Conservation (phyloP, 2,113 vertebrate genomes). For the Rhinogobius similis region DNA sequence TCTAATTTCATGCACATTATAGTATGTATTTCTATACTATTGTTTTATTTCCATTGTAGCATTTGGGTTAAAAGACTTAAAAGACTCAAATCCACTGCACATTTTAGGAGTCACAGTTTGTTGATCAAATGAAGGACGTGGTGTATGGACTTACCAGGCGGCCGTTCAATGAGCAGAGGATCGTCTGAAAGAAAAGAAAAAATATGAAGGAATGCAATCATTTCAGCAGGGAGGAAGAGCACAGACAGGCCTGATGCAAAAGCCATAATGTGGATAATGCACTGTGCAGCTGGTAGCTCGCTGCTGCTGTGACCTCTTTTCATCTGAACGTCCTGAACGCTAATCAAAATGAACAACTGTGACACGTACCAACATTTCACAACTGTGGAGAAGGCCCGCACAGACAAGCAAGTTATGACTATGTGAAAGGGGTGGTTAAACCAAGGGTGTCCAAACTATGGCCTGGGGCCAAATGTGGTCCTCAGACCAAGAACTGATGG, state of each 20-base stretch:
- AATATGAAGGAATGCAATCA: conserved; percentile 23
- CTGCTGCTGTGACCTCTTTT: conserved; percentile 15
- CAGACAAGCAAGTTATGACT: neutral
- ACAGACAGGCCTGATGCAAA: conserved; percentile 38
- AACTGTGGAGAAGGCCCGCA: neutral
- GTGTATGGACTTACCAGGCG: conserved; percentile 85
- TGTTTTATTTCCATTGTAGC: neutral
- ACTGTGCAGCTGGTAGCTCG: conserved; percentile 28
- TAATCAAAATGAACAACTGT: conserved; percentile 1
- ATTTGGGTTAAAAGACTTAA: neutral
- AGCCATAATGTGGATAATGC: conserved; percentile 1
- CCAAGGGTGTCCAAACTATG: too few species aligned
- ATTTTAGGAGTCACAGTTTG: neutral
- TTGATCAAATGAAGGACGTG: conserved; percentile 10
- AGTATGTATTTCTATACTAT: neutral
- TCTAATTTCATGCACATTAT: neutral
- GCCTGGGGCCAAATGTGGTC: too few species aligned
- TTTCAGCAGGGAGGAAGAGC: conserved; percentile 31
- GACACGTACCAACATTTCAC: neutral
- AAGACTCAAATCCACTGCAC: too few species aligned
- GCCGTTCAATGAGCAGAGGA: conserved; percentile 87
- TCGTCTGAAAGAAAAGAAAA: conserved; percentile 73
- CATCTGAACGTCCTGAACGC: conserved; percentile 4
- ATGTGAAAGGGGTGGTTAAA: too few species aligned
- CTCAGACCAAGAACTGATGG: too few species aligned